Evolutionary conservation across 2,888 invertebrate genomes (phyloP), one percentile per base, ranked within the genome.

Genomic region (Autographa pulchrina): DNA sequence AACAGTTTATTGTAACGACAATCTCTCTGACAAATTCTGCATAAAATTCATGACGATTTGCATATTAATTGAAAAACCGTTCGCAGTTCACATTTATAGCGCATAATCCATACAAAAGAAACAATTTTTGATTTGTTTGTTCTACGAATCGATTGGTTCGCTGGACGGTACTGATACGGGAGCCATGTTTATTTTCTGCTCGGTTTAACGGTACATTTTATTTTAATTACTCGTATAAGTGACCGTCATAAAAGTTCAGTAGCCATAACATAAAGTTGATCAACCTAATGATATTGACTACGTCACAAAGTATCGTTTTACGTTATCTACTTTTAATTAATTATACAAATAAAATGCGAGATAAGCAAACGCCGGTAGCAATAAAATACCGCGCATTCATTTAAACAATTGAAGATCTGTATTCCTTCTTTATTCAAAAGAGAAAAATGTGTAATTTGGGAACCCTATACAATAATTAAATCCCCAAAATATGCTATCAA

Each of bases 61-160:
- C 85, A 84, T 84, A 83, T 78, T 81, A 83, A 84, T 84, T 85
- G 80, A 83, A 83, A 84, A 85, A 73, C 69, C 71, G 60, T 60
- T 72, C 65, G 63, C 66, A 25, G 70, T 78, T 75, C 73, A 75
- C 68, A 20, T 77, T 75, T 68, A 77, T 74, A 74, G 60, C 68
- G 61, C 65, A 62, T 76, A 72, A 82, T 75, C 68, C 68, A 48
- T 61, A 75, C 75, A 82, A 77, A 82, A 77, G 72, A 77, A 80
- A 70, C 68, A 77, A 80, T 78, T 85, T 82, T 75, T 65, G 69
- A 75, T 72, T 72, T 79, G 84, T 84, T 85, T 83, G 80, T 71
- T 62, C 70, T 74, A 70, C 68, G 65, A 66, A 80, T 80, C 83
- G 80, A 86, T 88, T 86, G 83, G 80, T 82, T 83, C 82, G 75